Percentiles rank a stretch among this genome's conserved stretches.
Conservation (phyloP, 2,113 vertebrate genomes). For the Entelurus aequoreus region DNA sequence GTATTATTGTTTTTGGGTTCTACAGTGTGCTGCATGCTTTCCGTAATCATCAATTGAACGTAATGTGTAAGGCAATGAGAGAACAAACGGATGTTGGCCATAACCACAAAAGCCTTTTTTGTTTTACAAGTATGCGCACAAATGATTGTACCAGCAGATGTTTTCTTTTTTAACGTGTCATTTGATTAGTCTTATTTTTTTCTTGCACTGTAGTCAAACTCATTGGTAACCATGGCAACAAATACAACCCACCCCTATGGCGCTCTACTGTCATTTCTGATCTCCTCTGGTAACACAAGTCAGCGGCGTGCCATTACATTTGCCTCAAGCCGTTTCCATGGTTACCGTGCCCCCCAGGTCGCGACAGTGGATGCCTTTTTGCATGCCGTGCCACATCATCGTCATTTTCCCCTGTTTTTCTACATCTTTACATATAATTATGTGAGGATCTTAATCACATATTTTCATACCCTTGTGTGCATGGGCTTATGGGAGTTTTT, state of each 20-base stretch:
- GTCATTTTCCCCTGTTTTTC: too few species aligned
- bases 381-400: slow-evolving; percentile 19
- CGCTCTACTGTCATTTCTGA: slow-evolving; percentile 2
- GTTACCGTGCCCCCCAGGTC: slow-evolving; percentile 30
- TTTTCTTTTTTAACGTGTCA: not conserved
- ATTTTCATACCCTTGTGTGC: not conserved
- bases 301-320: slow-evolving; percentile 15
- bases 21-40: too few species aligned
- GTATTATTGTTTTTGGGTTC: too few species aligned
- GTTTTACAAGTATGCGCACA: too few species aligned
- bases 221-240: slow-evolving; percentile 39
- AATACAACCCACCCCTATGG: slow-evolving; percentile 14
- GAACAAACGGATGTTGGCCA: too few species aligned
- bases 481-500: too few species aligned
- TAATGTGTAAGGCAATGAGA: too few species aligned
- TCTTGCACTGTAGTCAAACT: too few species aligned
- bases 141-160: too few species aligned
- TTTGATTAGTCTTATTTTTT: too few species aligned
- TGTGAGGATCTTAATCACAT: not conserved
- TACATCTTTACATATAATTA: not conserved
- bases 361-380: slow-evolving; percentile 29
- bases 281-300: slow-evolving; percentile 20
- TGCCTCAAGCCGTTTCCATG: slow-evolving; percentile 32
- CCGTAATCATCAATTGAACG: too few species aligned
- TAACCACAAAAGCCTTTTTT: too few species aligned